Conservation (phyloP, 2,113 vertebrate species). For the Polypterus bichir region DNA sequence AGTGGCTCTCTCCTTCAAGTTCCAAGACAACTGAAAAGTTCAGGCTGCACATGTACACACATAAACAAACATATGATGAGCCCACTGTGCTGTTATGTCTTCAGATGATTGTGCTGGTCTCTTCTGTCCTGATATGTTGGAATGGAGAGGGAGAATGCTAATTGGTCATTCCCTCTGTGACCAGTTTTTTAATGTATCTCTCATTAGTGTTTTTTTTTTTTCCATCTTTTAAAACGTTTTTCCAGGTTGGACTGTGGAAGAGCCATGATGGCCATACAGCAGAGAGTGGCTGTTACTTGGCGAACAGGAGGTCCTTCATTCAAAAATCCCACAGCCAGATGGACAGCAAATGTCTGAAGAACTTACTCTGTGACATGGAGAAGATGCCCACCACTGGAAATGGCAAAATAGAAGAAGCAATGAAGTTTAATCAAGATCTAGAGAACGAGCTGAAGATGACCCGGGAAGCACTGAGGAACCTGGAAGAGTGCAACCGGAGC, state of each 20-base stretch:
- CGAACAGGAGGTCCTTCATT: constrained; percentile 28
- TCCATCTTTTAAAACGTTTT: not conserved
- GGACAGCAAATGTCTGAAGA: constrained; percentile 45
- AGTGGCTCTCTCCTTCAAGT: no score
- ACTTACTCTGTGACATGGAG: constrained; percentile 56
- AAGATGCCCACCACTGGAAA: constrained; percentile 53
- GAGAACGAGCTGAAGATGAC: constrained; percentile 64
- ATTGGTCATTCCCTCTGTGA: no score
- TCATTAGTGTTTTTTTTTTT: no score
- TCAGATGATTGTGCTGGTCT: no score
- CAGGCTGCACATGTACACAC: no score
- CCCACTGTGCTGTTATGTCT: no score
- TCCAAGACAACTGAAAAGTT: no score
- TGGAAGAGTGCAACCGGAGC: constrained; percentile 61
- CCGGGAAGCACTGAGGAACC: constrained; percentile 41
- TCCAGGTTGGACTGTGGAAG: constrained; percentile 80
- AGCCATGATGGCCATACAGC: constrained; percentile 55
- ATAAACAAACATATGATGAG: no score
- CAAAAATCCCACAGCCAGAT: constrained; percentile 23
- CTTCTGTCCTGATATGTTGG: no score
- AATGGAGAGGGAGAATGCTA: no score
- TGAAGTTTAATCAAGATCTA: constrained; percentile 55
- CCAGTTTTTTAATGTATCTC: no score
- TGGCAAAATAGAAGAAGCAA: constrained; percentile 56
- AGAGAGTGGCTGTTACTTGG: constrained; percentile 47